These are phyloP conservation scores for Bufo bufo DNA, from an alignment of 2,113 vertebrate species.

Conservation along the genomic window DNA sequence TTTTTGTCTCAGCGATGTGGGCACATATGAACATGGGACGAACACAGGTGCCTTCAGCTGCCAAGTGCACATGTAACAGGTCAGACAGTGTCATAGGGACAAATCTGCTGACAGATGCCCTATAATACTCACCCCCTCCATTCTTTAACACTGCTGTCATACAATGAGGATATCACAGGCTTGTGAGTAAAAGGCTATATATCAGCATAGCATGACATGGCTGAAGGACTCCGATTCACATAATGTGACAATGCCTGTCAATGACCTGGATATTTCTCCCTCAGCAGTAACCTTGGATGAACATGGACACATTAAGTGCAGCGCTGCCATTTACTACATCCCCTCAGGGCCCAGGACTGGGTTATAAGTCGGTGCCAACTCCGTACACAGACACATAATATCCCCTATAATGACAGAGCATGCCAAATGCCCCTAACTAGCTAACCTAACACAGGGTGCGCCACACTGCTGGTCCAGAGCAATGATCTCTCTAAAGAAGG, in stretches of 20 bases:
- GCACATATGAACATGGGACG: too few relatives aligned
- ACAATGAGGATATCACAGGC: too few relatives aligned
- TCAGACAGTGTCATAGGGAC: too few relatives aligned
- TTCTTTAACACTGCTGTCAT: too few relatives aligned
- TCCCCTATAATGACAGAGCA: neutral
- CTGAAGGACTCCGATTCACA: neutral
- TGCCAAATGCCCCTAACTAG: neutral
- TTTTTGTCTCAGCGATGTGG: too few relatives aligned
- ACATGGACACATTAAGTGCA: neutral
- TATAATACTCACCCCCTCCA: too few relatives aligned
- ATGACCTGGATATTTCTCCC: neutral
- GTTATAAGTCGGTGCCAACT: neutral
- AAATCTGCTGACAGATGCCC: too few relatives aligned
- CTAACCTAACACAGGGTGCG: neutral
- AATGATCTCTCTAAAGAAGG: neutral
- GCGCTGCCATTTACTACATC: neutral
- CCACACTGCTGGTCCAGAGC: neutral
- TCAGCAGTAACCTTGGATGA: neutral
- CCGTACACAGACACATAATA: neutral
- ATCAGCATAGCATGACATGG: neutral
- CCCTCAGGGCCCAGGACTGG: neutral
- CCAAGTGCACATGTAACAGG: too few relatives aligned
- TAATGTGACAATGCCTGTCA: slow-evolving; percentile 9
- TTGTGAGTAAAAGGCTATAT: neutral
- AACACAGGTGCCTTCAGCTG: too few relatives aligned